Conservation (phyloP, 2,888 invertebrate species). For the Lochmaea crataegi region DNA sequence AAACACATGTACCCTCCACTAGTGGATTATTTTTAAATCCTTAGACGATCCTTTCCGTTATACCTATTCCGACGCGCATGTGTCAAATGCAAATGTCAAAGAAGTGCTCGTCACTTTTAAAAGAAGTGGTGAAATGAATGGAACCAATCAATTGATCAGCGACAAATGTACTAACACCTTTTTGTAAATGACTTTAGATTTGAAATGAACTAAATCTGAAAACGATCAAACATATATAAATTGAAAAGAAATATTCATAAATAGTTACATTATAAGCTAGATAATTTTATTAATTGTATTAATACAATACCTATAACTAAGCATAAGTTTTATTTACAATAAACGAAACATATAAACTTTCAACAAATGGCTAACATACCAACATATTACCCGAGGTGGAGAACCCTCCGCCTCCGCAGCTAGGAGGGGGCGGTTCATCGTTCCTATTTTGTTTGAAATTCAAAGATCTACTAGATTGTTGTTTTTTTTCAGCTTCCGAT, state of each 20-base stretch:
- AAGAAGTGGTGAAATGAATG: too few relatives aligned
- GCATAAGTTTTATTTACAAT: conserved; percentile 36
- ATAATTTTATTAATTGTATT: conserved; percentile 27
- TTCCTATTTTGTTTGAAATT: conserved; percentile 60
- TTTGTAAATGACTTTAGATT: background rate
- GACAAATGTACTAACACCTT: too few relatives aligned
- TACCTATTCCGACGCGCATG: too few relatives aligned
- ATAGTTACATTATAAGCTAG: conserved; percentile 16
- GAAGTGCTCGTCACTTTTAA: too few relatives aligned
- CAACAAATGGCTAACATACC: conserved; percentile 57
- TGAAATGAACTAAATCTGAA: background rate
- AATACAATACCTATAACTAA: conserved; percentile 33
- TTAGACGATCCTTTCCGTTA: too few relatives aligned
- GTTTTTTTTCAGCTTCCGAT: conserved; percentile 55
- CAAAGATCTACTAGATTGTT: conserved; percentile 53
- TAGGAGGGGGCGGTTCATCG: conserved; percentile 69
- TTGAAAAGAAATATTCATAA: conserved; percentile 12
- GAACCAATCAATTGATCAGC: too few relatives aligned
- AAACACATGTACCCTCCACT: too few relatives aligned
- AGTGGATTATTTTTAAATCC: too few relatives aligned
- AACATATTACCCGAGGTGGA: conserved; percentile 60
- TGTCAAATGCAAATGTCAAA: too few relatives aligned
- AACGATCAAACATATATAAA: background rate
- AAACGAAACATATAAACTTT: too few relatives aligned
- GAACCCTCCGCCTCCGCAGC: conserved; percentile 66